Percentiles rank a stretch among this genome's conserved stretches.
Conservation (phyloP, 1,140 invertebrate genomes). For the Berghia stephanieae region DNA sequence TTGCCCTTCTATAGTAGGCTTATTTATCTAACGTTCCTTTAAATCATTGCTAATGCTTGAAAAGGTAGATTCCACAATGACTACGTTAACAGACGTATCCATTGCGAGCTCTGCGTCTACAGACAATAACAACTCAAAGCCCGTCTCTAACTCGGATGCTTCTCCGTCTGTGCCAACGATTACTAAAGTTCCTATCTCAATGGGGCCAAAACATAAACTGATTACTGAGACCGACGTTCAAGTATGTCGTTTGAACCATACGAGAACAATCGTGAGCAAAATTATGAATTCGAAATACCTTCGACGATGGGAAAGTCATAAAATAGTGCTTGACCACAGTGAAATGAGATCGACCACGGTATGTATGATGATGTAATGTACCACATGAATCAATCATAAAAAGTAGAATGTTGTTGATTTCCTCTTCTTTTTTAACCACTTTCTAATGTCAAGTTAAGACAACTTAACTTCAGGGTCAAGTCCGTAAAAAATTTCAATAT, state of each 20-base stretch:
- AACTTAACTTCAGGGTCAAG: no score
- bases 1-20: no score
- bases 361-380: no score
- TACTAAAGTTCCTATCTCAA: not conserved
- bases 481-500: no score
- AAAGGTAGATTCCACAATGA: not conserved
- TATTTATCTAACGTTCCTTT: no score
- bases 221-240: conserved; percentile 80
- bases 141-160: not conserved
- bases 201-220: conserved; percentile 74
- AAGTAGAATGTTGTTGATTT: no score
- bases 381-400: no score
- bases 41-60: no score
- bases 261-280: conserved; percentile 82
- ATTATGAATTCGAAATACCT: conserved; percentile 83
- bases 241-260: conserved; percentile 82
- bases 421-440: no score
- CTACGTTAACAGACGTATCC: conserved; percentile 20
- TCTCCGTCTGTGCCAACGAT: not conserved
- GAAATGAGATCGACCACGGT: conserved; percentile 82
- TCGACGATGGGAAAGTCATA: conserved; percentile 82
- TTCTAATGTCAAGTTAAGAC: no score
- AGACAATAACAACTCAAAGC: conserved; percentile 28
- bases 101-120: not conserved
- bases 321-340: conserved; percentile 76